Percentiles rank a stretch among this genome's conserved stretches.
Conservation (phyloP, 2,113 vertebrate species). For the western clawed frog (Xenopus tropicalis) region DNA sequence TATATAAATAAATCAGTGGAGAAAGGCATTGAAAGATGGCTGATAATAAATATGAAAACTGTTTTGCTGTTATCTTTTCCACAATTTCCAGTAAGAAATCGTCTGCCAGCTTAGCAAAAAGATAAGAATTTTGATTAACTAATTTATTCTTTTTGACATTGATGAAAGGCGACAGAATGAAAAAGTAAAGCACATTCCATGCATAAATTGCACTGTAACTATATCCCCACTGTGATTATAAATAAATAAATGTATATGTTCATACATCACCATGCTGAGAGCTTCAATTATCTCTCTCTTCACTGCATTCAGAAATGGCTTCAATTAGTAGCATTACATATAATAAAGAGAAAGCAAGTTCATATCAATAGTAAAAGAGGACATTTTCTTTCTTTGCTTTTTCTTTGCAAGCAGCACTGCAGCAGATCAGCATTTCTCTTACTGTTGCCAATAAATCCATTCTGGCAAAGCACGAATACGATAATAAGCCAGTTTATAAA, state of each 20-base stretch:
- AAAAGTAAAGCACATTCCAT: slow-evolving; percentile 15
- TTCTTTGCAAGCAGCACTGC: neutral
- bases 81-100: slow-evolving; percentile 12
- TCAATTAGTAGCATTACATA: slow-evolving; percentile 29
- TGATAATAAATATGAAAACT: too few relatives aligned
- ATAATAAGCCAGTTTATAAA: slow-evolving; percentile 13
- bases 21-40: too few relatives aligned
- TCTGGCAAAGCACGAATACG: slow-evolving; percentile 12
- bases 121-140: slow-evolving; percentile 25
- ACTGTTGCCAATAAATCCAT: slow-evolving; percentile 12
- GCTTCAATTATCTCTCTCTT: slow-evolving; percentile 24
- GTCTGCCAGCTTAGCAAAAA: slow-evolving; percentile 8
- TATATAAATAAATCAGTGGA: too few relatives aligned
- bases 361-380: too few relatives aligned
- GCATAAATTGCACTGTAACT: slow-evolving; percentile 3
- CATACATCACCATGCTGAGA: slow-evolving; percentile 30
- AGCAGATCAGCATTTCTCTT: slow-evolving; percentile 5
- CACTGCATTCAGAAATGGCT: slow-evolving; percentile 24
- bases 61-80: slow-evolving; percentile 3
- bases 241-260: slow-evolving; percentile 30
- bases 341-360: slow-evolving; percentile 6
- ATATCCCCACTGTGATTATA: slow-evolving; percentile 22
- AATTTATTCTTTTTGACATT: slow-evolving; percentile 36
- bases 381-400: neutral
- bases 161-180: slow-evolving; percentile 21